Evolutionary conservation across 2,113 vertebrate genomes (phyloP), one percentile per base, ranked within the genome.

Genomic region (Condylura cristata): DNA sequence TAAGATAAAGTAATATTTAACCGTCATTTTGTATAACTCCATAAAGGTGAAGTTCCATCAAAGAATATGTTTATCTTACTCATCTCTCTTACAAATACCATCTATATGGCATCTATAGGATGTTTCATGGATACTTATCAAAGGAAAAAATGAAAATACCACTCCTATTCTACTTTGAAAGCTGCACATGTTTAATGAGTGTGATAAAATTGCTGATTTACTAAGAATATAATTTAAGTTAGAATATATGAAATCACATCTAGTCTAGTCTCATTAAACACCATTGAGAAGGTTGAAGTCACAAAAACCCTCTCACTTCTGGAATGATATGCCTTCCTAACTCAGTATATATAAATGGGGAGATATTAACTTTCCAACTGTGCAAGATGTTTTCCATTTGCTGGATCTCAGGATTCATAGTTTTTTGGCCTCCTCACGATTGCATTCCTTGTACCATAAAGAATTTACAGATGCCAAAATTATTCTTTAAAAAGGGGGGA

Each of bases 151-250:
- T 85, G 12, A 79, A 78, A 79, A 78, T 37, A 3, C 1, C 28
- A 61, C 39, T 53, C 8, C 44, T 65, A 63, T 79, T 83, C 75
- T 75, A 74, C 88, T 87, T 79, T 81, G 86, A 87, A 89, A 72
- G 61, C 58, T 10, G 80, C 68, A 22, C 12, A 26, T 84, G 0
- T 94, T 86, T 81, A 82, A 78, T 80, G 5, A 72, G n/a, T 44
- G 61, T 68, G 24, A 51, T 70, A 89, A 83, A 75, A 56, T 68
- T 30, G 1, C 16, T 94, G 32, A 86, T 39, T 90, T 79, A 60
- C 85, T 72, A 90, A 81, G 20, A 80, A 48, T 75, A 78, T 79
- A 86, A 46, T 66, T 91, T 76, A 80, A 95, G 78, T 86, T 86
- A 66, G 8, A 78, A 63, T 61, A 58, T 28, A 51, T 76, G 20